phyloP scores from a whole-genome alignment of 2,797 vertebrate species.

The Florisuga fusca region DNA sequence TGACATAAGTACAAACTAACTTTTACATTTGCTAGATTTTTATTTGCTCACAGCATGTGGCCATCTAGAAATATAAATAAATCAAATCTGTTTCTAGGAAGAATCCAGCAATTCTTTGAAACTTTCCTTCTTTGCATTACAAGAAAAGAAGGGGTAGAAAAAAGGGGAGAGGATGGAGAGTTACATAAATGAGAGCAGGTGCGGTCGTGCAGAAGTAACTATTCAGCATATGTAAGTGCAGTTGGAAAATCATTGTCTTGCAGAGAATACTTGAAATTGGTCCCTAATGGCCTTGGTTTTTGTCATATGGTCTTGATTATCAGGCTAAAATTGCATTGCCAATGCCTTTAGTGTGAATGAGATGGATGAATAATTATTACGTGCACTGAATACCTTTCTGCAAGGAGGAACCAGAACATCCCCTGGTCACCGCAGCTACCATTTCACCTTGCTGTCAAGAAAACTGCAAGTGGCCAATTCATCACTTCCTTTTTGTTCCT shows the following conservation, averaged over 20 bases:
- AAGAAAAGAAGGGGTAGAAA: constrained; percentile 67
- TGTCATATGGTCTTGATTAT: constrained; percentile 93
- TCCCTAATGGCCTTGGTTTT: constrained; percentile 90
- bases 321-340: constrained; percentile 90
- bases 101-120: constrained; percentile 72
- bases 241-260: constrained; percentile 91
- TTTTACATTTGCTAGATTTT: constrained; percentile 53
- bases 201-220: constrained; percentile 86
- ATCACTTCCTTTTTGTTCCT: constrained; percentile 73
- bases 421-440: constrained; percentile 77
- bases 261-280: constrained; percentile 90
- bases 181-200: constrained; percentile 84
- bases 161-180: constrained; percentile 53
- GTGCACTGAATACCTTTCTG: constrained; percentile 83
- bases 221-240: constrained; percentile 91
- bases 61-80: constrained; percentile 65
- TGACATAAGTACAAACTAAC: constrained; percentile 68
- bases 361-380: constrained; percentile 91
- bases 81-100: constrained; percentile 53
- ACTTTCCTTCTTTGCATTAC: constrained; percentile 75
- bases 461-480: constrained; percentile 78
- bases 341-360: constrained; percentile 86
- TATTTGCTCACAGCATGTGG: constrained; percentile 62
- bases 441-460: constrained; percentile 79
- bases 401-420: constrained; percentile 76